Evolutionary conservation across 92 coral and sea anemone genomes (phyloP).

Genomic region (Paramuricea clavata): DNA sequence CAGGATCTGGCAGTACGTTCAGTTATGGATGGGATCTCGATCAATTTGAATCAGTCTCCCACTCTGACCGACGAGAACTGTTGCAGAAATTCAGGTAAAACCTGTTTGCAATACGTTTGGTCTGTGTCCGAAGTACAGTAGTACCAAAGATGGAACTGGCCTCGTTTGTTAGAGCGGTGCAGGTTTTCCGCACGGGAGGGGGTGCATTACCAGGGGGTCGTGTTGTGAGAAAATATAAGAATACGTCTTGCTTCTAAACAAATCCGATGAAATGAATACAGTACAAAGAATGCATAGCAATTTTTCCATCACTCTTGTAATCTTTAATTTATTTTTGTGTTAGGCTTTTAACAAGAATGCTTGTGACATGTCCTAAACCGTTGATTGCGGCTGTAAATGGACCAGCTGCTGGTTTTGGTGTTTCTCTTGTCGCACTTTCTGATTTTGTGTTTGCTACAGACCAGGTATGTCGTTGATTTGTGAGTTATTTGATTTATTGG

Average conservation of each 20-base stretch:
- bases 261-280: too few relatives aligned
- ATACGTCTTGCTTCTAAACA: too few relatives aligned
- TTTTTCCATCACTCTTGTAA: not conserved
- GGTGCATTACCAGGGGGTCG: too few relatives aligned
- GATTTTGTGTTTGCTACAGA: slow-evolving; percentile 81
- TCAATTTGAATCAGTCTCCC: slow-evolving; percentile 52
- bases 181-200: too few relatives aligned
- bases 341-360: slow-evolving; percentile 84
- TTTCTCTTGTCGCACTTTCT: slow-evolving; percentile 85
- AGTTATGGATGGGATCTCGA: slow-evolving; percentile 91
- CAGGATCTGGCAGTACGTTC: slow-evolving; percentile 85
- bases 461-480: slow-evolving; percentile 63
- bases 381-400: slow-evolving; percentile 95
- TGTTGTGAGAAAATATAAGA: too few relatives aligned
- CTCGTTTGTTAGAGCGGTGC: too few relatives aligned
- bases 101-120: too few relatives aligned
- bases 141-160: too few relatives aligned
- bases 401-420: slow-evolving; percentile 87
- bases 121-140: not conserved
- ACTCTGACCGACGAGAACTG: slow-evolving; percentile 65
- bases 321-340: not conserved
- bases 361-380: slow-evolving; percentile 83
- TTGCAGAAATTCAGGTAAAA: slow-evolving; percentile 93
- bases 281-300: too few relatives aligned
- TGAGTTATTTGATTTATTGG: too few relatives aligned